These are phyloP conservation scores for Drosophila ogumai DNA, from an alignment of 1,140 invertebrate genomes.

Conservation along the genomic window DNA sequence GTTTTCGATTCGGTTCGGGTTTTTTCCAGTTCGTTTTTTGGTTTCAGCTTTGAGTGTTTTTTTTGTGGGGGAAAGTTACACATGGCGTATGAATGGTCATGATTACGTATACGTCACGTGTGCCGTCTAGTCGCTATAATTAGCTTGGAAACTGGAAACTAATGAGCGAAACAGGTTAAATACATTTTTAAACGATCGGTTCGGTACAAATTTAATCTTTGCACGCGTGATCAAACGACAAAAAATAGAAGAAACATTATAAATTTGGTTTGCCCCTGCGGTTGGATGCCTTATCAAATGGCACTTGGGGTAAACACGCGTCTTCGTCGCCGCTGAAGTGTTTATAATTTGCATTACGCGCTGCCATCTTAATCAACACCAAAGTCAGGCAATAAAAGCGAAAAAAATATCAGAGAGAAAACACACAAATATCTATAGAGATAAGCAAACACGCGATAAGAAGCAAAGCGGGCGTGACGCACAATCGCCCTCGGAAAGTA, in stretches of 20 bases:
- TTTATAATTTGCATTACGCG: constrained; percentile 73
- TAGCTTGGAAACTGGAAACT: constrained; percentile 15
- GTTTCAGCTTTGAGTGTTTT: neutral
- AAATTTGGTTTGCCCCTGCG: constrained; percentile 21
- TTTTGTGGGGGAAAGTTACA: constrained; percentile 25
- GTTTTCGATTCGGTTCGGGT: constrained; percentile 21
- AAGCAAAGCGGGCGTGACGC: constrained; percentile 64
- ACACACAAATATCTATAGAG: constrained; percentile 51
- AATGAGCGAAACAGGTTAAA: constrained; percentile 19
- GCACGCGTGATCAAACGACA: constrained; percentile 12
- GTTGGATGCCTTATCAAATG: constrained; percentile 29
- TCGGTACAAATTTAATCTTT: constrained; percentile 22
- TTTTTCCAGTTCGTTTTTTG: constrained; percentile 27
- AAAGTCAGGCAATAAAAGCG: constrained; percentile 19
- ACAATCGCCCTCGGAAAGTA: constrained; percentile 32
- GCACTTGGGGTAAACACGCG: constrained; percentile 57
- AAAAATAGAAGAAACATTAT: constrained; percentile 32
- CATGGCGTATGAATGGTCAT: constrained; percentile 10
- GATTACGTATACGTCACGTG: constrained; percentile 55
- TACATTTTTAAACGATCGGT: constrained; percentile 3
- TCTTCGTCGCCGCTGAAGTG: constrained; percentile 49
- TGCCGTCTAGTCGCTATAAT: constrained; percentile 30
- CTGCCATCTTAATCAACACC: constrained; percentile 55
- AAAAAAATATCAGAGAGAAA: constrained; percentile 36
- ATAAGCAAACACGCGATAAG: constrained; percentile 73